Evolutionary conservation across 2,113 vertebrate species (phyloP).

Genomic region (Plotosus lineatus): DNA sequence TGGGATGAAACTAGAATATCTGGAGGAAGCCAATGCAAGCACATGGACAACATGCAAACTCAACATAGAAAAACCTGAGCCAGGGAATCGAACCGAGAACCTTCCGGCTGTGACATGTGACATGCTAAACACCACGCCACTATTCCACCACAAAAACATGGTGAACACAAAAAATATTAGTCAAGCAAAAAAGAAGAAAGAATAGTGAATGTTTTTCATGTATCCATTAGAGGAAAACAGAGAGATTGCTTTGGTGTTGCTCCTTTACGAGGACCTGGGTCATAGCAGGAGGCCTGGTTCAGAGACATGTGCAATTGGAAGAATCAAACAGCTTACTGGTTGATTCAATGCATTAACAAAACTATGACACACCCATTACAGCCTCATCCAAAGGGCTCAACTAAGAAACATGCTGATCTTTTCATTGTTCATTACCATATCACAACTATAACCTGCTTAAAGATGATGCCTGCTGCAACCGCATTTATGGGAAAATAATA

Average conservation of each 20-base stretch:
- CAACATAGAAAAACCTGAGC: too few species aligned
- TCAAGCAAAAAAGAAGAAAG: background rate
- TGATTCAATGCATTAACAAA: slow-evolving; percentile 24
- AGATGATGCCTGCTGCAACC: background rate
- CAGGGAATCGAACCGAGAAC: too few species aligned
- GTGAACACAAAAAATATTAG: background rate
- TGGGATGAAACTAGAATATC: too few species aligned
- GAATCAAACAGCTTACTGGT: slow-evolving; percentile 35
- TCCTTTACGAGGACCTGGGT: background rate
- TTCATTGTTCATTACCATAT: slow-evolving; percentile 29
- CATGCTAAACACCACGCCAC: too few species aligned
- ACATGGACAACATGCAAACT: too few species aligned
- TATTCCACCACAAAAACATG: too few species aligned
- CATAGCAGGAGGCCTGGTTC: slow-evolving; percentile 28
- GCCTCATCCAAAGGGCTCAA: background rate
- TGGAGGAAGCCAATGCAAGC: too few species aligned
- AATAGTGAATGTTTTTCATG: background rate
- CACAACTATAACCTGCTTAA: background rate
- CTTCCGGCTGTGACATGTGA: too few species aligned
- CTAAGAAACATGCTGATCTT: background rate
- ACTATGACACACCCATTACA: background rate
- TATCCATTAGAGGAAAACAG: background rate
- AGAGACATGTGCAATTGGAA: background rate
- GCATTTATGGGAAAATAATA: background rate
- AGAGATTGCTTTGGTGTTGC: background rate